Conservation (phyloP, 37 sponge, comb jelly and placozoan species). For the Geodia barretti region DNA sequence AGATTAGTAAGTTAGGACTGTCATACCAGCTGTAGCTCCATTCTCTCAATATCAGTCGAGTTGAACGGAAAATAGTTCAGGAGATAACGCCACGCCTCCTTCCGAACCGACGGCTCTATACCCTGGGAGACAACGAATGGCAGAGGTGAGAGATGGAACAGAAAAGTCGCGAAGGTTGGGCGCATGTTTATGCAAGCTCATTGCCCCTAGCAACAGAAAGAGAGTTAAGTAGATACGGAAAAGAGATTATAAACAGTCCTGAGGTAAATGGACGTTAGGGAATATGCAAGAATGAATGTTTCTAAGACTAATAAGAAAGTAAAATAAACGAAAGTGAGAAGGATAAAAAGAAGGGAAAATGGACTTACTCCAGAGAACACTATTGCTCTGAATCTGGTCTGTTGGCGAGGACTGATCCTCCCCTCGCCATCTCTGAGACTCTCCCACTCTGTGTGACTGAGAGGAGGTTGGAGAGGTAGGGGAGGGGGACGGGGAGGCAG, state of each 20-base stretch:
- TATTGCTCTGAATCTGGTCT: constrained; percentile 56
- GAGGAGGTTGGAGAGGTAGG: constrained; percentile 45
- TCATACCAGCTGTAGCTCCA: constrained; percentile 46
- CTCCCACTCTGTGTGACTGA: constrained; percentile 83
- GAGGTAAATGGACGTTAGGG: too few species aligned
- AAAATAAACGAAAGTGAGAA: too few species aligned
- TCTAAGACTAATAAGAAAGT: too few species aligned
- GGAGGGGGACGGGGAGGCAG: constrained; percentile 45
- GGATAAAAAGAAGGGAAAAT: too few species aligned
- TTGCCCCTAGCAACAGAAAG: too few species aligned
- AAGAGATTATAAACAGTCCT: too few species aligned
- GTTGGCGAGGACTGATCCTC: constrained; percentile 36
- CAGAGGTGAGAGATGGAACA: too few species aligned
- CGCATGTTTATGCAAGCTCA: too few species aligned
- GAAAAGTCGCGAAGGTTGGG: too few species aligned
- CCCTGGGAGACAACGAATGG: too few species aligned
- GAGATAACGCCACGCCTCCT: constrained; percentile 91
- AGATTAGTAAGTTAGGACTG: not conserved
- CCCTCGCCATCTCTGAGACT: constrained; percentile 65
- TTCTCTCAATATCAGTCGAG: constrained; percentile 70
- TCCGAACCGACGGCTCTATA: constrained; percentile 59
- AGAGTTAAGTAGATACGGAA: too few species aligned
- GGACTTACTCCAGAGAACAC: constrained; percentile 80
- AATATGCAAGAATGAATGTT: too few species aligned
- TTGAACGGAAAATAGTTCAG: constrained; percentile 70